Evolutionary conservation across 1,140 invertebrate species (phyloP), one percentile per base, ranked within the genome.

Genomic region (Campoletis sonorensis): DNA sequence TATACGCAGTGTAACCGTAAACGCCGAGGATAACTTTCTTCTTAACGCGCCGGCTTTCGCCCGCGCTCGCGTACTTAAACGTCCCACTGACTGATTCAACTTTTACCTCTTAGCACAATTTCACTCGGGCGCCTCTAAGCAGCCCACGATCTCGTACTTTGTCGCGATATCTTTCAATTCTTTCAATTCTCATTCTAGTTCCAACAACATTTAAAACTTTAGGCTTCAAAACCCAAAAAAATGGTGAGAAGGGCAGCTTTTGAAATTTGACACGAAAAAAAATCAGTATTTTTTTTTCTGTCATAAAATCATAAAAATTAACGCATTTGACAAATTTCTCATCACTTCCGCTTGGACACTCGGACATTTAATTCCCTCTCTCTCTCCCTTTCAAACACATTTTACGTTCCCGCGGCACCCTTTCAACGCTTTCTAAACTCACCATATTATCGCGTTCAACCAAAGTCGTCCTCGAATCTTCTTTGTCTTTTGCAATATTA

Each of bases 91-190:
- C 84, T 87, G 85, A 85, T 87, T 84, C 79, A 84, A 87, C 86
- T 88, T 86, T 87, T 88, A 87, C 86, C 87, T 86, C 85, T 85
- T 87, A 87, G 84, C 87, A 89, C 87, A 86, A 84, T 88, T 89
- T 89, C 86, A 88, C 88, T 86, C 51, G 45, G 33, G 45, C 61
- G 71, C 76, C 45, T 68, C 70, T 64, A 37, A 73, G 71, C 30
- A 73, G 71, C 30, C 30, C 37, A 21, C 51, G 23, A 68, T 30
- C 16, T 70, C 11, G 23, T 21, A 33, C 67, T 70, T 33, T 33
- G 67, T 37, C 16, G 67, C 67, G 64, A 70, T 33, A 33, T 33
- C 30, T 1, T n/a, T 7, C 3, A 27, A 70, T 33, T 26, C 27
- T 45, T 45, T 1, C 40, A 45, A 1, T 45, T 13, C 13, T 45